These are phyloP conservation scores for Lepidurus couesii DNA, from an alignment of 1,140 invertebrate species.

Conservation along the genomic window DNA sequence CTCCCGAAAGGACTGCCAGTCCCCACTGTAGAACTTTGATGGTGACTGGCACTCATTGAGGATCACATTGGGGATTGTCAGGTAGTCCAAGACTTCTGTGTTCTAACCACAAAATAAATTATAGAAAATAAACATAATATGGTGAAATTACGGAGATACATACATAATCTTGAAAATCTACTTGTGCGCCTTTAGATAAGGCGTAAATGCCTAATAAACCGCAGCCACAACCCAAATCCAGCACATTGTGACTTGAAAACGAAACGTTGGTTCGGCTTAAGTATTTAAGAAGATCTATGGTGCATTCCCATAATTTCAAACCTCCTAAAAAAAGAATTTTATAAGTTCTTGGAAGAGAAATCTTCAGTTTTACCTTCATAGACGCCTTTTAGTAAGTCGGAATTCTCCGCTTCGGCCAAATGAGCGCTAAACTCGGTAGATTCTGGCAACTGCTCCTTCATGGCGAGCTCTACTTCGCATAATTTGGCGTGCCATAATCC, in stretches of 20 bases:
- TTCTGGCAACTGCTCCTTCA: not conserved
- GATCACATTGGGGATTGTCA: conserved; percentile 72
- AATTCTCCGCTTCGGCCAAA: conserved; percentile 30
- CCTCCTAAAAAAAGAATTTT: conserved; percentile 56
- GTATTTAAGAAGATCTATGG: conserved; percentile 64
- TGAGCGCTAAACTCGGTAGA: not conserved
- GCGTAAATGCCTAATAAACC: conserved; percentile 72
- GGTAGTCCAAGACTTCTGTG: conserved; percentile 60
- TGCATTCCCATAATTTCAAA: conserved; percentile 84
- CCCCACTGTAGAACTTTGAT: conserved; percentile 68
- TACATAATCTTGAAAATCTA: conserved; percentile 89
- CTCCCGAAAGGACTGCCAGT: conserved; percentile 63
- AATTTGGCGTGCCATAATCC: conserved; percentile 24
- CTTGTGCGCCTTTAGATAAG: conserved; percentile 52
- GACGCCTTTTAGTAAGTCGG: conserved; percentile 41
- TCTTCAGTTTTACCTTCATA: conserved; percentile 42
- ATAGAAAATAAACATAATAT: not conserved
- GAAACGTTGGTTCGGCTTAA: conserved; percentile 43
- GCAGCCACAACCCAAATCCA: conserved; percentile 81
- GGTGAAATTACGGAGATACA: conserved; percentile 42
- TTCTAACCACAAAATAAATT: conserved; percentile 53
- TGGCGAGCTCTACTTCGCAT: conserved; percentile 15
- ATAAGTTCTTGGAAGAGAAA: not conserved
- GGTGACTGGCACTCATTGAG: conserved; percentile 55
- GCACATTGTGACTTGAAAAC: conserved; percentile 52